phyloP scores from a whole-genome alignment of 2,113 vertebrate genomes.

The Sceloporus tristichus region DNA sequence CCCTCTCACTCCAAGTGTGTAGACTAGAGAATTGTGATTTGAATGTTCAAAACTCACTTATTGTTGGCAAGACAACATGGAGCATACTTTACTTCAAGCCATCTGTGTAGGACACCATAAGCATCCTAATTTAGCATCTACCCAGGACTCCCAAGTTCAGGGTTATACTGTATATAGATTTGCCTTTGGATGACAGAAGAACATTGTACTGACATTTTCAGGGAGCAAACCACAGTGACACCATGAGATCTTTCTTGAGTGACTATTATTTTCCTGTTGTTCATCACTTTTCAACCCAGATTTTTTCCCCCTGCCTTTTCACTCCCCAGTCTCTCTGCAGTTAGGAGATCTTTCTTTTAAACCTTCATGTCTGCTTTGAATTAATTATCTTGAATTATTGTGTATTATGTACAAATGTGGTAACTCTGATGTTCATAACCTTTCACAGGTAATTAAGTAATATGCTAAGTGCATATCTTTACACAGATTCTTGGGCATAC shows the following conservation, averaged over 20 bases:
- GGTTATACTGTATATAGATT: constrained; percentile 21
- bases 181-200: constrained; percentile 1
- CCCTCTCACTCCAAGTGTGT: not conserved
- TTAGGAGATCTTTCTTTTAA: not conserved
- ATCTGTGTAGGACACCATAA: not conserved
- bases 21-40: not conserved
- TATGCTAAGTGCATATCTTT: not conserved
- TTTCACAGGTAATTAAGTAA: constrained; percentile 21
- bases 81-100: not conserved
- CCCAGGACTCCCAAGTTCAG: not conserved
- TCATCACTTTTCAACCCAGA: constrained; percentile 15
- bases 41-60: not conserved
- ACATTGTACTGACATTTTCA: not conserved
- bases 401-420: constrained; percentile 12
- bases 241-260: constrained; percentile 4
- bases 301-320: constrained; percentile 13
- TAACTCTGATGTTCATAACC: not conserved
- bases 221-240: not conserved
- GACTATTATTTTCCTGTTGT: constrained; percentile 23
- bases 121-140: not conserved
- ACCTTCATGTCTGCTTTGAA: not conserved
- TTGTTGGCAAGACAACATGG: constrained; percentile 4
- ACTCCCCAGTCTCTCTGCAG: not conserved
- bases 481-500: not conserved
- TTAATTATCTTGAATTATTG: constrained; percentile 25